A percentile compares a stretch with the other conserved stretches of the same genome.
These are phyloP conservation scores for Diaphora mendica DNA, from an alignment of 2,888 invertebrate genomes.

Conservation along the genomic window DNA sequence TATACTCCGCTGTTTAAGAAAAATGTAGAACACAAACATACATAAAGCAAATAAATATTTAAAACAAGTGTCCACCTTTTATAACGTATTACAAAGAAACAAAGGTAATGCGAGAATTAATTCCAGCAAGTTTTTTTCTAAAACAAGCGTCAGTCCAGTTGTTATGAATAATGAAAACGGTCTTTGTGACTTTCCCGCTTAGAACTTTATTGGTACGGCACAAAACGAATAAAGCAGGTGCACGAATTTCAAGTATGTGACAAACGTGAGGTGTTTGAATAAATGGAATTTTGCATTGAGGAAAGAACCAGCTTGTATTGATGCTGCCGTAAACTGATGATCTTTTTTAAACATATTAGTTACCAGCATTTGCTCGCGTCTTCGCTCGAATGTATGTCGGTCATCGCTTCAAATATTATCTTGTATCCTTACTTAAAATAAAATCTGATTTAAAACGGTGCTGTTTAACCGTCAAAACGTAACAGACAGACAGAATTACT, in stretches of 20 bases:
- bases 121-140: conserved; percentile 27
- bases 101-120: conserved; percentile 32
- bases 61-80: conserved; percentile 32
- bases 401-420: no score
- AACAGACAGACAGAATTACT: no score
- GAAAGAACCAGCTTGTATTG: not conserved
- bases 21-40: conserved; percentile 18
- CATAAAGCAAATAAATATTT: conserved; percentile 31
- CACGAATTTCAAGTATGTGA: conserved; percentile 12
- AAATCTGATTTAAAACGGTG: no score
- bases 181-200: conserved; percentile 16
- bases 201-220: conserved; percentile 17
- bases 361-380: not conserved
- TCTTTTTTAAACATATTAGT: not conserved
- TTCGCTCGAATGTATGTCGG: no score
- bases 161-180: conserved; percentile 29
- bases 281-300: conserved; percentile 9
- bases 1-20: not conserved
- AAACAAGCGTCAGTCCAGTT: conserved; percentile 29
- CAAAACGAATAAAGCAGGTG: conserved; percentile 17
- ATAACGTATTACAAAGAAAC: conserved; percentile 38
- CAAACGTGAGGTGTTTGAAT: conserved; percentile 9
- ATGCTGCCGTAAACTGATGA: not conserved
- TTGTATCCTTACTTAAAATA: no score
- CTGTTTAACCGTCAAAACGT: no score